A percentile compares a stretch with the other conserved stretches of the same genome.
These are phyloP conservation scores for Acanthornis magna DNA, from an alignment of 2,797 vertebrate genomes.

Conservation along the genomic window DNA sequence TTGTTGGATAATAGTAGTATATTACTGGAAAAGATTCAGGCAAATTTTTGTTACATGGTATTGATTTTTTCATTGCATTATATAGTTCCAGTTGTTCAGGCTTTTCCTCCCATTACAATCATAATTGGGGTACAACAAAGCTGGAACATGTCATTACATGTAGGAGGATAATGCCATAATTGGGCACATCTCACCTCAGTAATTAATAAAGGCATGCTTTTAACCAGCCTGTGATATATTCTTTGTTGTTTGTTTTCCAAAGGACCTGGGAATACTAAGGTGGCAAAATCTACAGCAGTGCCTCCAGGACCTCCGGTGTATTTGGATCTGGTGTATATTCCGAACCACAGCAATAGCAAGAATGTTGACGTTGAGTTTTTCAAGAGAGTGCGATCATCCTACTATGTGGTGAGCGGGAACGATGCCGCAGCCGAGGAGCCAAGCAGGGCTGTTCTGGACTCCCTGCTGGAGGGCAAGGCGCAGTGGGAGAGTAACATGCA, in stretches of 20 bases:
- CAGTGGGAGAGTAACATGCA: slow-evolving; percentile 94
- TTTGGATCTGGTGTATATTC: slow-evolving; percentile 97
- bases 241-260: slow-evolving; percentile 1
- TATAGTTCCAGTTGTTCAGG: neutral
- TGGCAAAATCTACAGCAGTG: slow-evolving; percentile 74
- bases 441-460: slow-evolving; percentile 89
- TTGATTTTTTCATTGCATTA: neutral
- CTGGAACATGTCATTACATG: neutral
- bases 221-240: neutral
- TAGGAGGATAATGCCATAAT: neutral
- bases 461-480: slow-evolving; percentile 92
- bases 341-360: slow-evolving; percentile 96
- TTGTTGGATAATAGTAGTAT: neutral
- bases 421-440: slow-evolving; percentile 90
- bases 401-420: slow-evolving; percentile 97
- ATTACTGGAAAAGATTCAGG: neutral
- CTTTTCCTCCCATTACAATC: neutral
- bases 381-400: slow-evolving; percentile 91
- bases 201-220: neutral
- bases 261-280: slow-evolving; percentile 84
- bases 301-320: slow-evolving; percentile 92
- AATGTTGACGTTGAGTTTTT: slow-evolving; percentile 96
- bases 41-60: neutral
- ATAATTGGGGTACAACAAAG: neutral
- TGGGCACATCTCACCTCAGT: neutral